phyloP scores from a whole-genome alignment of 1,140 invertebrate genomes.

The Trichonephila inaurata region DNA sequence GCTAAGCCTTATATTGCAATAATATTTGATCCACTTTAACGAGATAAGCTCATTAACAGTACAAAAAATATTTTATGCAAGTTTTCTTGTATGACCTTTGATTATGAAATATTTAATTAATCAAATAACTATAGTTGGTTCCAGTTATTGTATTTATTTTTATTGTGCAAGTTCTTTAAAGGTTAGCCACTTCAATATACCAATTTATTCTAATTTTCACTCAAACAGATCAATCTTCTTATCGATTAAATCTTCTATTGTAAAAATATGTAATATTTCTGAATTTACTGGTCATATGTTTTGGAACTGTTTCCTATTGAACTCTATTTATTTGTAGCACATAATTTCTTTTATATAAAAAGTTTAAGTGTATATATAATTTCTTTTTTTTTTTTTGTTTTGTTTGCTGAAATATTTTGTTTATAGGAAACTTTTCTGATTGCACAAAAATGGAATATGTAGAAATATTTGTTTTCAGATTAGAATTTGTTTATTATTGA shows the following conservation, averaged over 20 bases:
- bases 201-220: not conserved
- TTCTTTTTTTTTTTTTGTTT: not conserved
- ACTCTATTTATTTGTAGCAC: conserved; percentile 21
- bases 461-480: conserved; percentile 45
- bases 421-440: conserved; percentile 47
- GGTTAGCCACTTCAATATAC: conserved; percentile 72
- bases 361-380: conserved; percentile 40
- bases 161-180: not conserved
- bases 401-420: conserved; percentile 15
- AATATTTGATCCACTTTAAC: conserved; percentile 15
- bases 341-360: not conserved
- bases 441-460: not conserved
- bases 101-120: not conserved
- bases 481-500: conserved; percentile 28
- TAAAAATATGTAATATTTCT: not conserved
- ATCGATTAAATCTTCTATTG: not conserved
- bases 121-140: not conserved
- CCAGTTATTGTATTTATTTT: not conserved
- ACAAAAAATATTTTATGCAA: conserved; percentile 19
- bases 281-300: conserved; percentile 42
- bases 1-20: conserved; percentile 1
- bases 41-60: conserved; percentile 24
- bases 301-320: conserved; percentile 37
- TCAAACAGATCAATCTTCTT: not conserved
- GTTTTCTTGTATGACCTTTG: not conserved